phyloP scores from a whole-genome alignment of 2,113 vertebrate species.

The Pelusios castaneus region DNA sequence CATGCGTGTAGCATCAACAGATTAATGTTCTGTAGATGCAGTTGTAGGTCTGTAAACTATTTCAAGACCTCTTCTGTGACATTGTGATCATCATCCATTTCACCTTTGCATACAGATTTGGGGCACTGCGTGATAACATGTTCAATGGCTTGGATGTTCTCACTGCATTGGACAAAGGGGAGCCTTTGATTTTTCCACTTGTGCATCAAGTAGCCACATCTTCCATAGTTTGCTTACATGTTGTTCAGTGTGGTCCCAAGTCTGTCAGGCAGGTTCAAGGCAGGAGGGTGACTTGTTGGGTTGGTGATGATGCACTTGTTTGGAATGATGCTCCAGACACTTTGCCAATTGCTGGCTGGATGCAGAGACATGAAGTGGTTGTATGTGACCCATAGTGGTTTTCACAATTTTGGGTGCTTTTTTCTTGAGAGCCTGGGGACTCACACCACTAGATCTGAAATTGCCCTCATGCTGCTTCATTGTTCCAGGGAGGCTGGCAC shows the following conservation, averaged over 20 bases:
- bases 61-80: not conserved
- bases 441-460: rapidly evolving
- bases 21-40: not conserved
- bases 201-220: not conserved
- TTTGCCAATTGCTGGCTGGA: not conserved
- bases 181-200: not conserved
- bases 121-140: not conserved
- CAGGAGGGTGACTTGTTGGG: not conserved
- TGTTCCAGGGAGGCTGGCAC: not conserved
- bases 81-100: not conserved
- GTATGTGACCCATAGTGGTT: not conserved
- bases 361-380: not conserved
- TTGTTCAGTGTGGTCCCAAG: not conserved
- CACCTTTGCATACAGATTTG: not conserved
- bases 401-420: not conserved
- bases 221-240: not conserved
- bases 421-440: not conserved
- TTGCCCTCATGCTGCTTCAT: not conserved
- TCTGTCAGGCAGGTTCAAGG: not conserved
- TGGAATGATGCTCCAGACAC: not conserved
- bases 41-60: not conserved
- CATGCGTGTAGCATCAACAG: not conserved
- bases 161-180: not conserved
- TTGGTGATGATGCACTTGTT: not conserved
- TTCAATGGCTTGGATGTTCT: not conserved